Conservation (phyloP, 2,113 vertebrate species). For the Bostrychus sinensis region DNA sequence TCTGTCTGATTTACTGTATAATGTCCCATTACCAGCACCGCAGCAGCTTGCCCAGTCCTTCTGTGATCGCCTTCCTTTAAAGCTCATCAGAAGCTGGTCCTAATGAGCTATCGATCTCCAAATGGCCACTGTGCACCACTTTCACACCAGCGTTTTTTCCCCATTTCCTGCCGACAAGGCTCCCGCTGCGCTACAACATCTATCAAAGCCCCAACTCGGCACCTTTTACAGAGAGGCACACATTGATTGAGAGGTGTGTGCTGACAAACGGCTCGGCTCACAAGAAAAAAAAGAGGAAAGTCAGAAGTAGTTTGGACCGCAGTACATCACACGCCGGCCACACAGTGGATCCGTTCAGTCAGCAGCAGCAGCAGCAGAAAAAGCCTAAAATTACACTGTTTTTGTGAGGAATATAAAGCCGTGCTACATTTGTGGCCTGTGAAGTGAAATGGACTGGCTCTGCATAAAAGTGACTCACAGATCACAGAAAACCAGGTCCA, state of each 20-base stretch:
- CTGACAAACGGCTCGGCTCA: slow-evolving; percentile 26
- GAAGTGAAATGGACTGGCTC: neutral
- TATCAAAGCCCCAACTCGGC: slow-evolving; percentile 22
- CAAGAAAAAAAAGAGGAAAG: slow-evolving; percentile 26
- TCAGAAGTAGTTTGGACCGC: slow-evolving; percentile 24
- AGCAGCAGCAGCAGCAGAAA: neutral
- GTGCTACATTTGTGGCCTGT: neutral
- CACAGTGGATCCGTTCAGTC: slow-evolving; percentile 13
- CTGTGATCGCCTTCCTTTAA: slow-evolving; percentile 2
- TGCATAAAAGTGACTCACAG: neutral
- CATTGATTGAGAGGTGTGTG: slow-evolving; percentile 40
- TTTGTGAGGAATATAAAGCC: slow-evolving; percentile 5
- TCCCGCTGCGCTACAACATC: slow-evolving; percentile 27
- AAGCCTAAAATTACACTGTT: slow-evolving; percentile 3
- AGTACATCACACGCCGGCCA: slow-evolving; percentile 24
- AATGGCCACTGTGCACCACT: neutral
- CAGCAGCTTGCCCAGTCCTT: neutral
- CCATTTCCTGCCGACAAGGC: slow-evolving; percentile 28
- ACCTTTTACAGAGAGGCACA: slow-evolving; percentile 7
- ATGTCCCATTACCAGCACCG: neutral
- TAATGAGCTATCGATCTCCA: slow-evolving; percentile 43
- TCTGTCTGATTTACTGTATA: no score
- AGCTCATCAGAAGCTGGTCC: slow-evolving; percentile 20
- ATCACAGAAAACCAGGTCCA: neutral
- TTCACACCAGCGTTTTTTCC: slow-evolving; percentile 11